Conservation (phyloP, 2,113 vertebrate genomes). For the Cacatua alba region DNA sequence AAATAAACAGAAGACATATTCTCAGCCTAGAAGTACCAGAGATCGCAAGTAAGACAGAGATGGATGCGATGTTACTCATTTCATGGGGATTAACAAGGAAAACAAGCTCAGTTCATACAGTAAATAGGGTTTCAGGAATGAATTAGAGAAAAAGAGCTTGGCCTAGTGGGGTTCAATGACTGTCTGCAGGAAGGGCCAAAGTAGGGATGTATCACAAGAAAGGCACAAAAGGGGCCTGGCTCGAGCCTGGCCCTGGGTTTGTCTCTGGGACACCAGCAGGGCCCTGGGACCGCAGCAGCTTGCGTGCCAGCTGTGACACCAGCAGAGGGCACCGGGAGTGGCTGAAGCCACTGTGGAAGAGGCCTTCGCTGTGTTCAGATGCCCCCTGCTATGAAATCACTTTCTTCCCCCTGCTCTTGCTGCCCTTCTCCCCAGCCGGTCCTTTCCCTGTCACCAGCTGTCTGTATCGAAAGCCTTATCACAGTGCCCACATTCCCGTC, state of each 20-base stretch:
- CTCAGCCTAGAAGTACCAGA: not conserved
- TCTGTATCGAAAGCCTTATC: not conserved
- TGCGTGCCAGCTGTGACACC: not conserved
- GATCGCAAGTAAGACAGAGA: not conserved
- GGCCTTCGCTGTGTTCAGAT: not conserved
- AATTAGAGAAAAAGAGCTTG: not conserved
- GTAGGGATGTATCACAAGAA: not conserved
- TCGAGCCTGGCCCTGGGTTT: not conserved
- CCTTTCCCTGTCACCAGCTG: not conserved
- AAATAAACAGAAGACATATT: not conserved
- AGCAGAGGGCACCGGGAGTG: not conserved
- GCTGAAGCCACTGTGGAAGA: not conserved
- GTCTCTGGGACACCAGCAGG: no score
- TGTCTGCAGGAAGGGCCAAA: not conserved
- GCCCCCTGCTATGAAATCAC: not conserved
- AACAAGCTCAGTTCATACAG: not conserved
- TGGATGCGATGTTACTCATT: not conserved
- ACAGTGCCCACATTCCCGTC: not conserved
- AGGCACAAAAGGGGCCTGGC: not conserved
- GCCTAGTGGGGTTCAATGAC: not conserved
- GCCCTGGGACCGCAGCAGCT: not conserved
- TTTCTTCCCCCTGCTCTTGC: not conserved
- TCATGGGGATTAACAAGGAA: not conserved
- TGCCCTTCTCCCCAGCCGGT: not conserved
- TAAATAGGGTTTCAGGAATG: not conserved